Evolutionary conservation across 2,113 vertebrate genomes (phyloP).

Genomic region (Mesocricetus auratus): DNA sequence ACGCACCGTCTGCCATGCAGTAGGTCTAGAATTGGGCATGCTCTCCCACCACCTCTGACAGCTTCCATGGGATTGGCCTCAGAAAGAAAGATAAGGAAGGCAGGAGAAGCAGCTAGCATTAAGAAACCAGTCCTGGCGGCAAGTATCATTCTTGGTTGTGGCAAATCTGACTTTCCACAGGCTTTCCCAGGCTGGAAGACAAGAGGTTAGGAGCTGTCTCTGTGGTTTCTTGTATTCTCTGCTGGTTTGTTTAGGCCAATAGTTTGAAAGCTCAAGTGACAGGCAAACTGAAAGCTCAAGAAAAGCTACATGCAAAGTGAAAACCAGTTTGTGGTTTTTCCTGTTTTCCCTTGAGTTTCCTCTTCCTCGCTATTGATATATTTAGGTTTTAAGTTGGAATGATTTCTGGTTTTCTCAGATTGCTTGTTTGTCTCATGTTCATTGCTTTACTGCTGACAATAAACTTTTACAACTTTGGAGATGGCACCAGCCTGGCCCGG

Average conservation of each 20-base stretch:
- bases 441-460: slow-evolving; percentile 32
- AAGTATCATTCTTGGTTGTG: no score
- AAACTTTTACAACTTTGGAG: neutral
- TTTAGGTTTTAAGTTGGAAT: slow-evolving; percentile 45
- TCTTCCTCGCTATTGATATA: slow-evolving; percentile 51
- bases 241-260: neutral
- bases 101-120: neutral
- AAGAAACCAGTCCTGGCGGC: neutral
- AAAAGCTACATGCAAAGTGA: slow-evolving; percentile 15
- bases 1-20: no score
- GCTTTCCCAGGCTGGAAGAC: neutral
- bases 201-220: neutral
- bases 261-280: slow-evolving; percentile 49
- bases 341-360: slow-evolving; percentile 69
- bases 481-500: neutral
- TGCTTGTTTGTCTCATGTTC: neutral
- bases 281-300: neutral
- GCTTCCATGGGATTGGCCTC: neutral
- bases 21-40: neutral
- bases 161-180: neutral
- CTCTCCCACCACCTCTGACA: neutral
- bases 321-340: slow-evolving; percentile 61
- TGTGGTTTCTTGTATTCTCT: neutral
- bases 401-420: slow-evolving; percentile 17
- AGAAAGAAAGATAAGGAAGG: neutral